Conservation (phyloP, 2,888 invertebrate species). For the Mythimna lalbum region DNA sequence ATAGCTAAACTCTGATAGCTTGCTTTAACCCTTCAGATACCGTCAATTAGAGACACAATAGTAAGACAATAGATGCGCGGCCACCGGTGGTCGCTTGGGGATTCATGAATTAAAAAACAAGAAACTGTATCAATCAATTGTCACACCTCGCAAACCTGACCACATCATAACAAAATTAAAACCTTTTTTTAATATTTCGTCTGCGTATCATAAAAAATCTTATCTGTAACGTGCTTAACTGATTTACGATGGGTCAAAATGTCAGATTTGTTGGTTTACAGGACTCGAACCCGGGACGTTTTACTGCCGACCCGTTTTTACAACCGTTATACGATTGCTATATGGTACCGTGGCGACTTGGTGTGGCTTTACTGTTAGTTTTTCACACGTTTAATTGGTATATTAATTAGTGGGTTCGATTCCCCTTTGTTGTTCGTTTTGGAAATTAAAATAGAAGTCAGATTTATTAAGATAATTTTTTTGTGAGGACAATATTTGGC, state of each 20-base stretch:
- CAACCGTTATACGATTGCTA: slow-evolving; percentile 79
- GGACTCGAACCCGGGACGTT: slow-evolving; percentile 85
- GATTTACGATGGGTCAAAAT: slow-evolving; percentile 90
- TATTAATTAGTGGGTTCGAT: slow-evolving; percentile 55
- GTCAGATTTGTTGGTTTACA: slow-evolving; percentile 90
- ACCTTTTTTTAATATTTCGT: slow-evolving; percentile 75
- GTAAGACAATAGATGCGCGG: no score
- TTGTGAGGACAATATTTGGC: background rate
- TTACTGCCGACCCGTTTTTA: slow-evolving; percentile 84
- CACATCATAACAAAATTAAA: slow-evolving; percentile 15
- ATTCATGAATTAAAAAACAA: background rate
- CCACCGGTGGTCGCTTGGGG: no score
- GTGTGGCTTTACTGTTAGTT: slow-evolving; percentile 67
- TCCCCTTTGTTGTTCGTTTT: slow-evolving; percentile 18
- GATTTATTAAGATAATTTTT: slow-evolving; percentile 2
- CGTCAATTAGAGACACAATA: no score
- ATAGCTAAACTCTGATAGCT: no score
- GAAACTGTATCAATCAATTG: background rate
- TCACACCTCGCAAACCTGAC: slow-evolving; percentile 5
- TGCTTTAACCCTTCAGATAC: no score
- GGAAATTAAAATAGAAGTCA: background rate
- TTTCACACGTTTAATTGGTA: slow-evolving; percentile 73
- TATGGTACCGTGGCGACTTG: slow-evolving; percentile 47
- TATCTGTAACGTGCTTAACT: slow-evolving; percentile 89
- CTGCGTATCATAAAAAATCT: slow-evolving; percentile 84